These are phyloP conservation scores for Mycetomoellerius zeteki DNA, from an alignment of 1,140 invertebrate genomes.

Conservation along the genomic window DNA sequence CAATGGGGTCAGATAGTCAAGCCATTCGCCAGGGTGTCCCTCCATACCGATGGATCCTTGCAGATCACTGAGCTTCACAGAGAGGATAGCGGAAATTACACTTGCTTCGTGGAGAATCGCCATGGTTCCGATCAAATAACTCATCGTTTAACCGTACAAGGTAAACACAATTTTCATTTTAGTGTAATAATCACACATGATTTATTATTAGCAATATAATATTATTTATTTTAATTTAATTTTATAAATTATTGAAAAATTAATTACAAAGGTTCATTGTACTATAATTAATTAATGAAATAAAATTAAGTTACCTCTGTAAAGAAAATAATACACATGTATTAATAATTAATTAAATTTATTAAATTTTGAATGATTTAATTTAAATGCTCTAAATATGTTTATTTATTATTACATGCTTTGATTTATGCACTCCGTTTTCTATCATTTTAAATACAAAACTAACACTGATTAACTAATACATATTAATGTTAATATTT, in stretches of 20 bases:
- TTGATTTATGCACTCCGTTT: not conserved
- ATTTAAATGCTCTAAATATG: not conserved
- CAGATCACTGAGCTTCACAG: slow-evolving; percentile 92
- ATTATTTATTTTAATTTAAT: not conserved
- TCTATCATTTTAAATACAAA: not conserved
- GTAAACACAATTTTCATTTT: slow-evolving; percentile 80
- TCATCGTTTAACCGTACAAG: slow-evolving; percentile 90
- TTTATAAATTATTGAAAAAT: not conserved
- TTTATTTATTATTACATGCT: not conserved
- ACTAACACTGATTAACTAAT: not conserved
- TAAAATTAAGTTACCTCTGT: not conserved
- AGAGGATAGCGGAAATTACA: slow-evolving; percentile 96
- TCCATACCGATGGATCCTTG: slow-evolving; percentile 90
- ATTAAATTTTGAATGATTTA: not conserved
- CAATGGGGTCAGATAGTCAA: slow-evolving; percentile 91
- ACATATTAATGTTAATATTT: not conserved
- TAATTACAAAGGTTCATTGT: not conserved
- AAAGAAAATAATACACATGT: not conserved
- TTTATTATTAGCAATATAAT: not conserved
- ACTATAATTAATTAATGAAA: not conserved
- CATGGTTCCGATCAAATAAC: slow-evolving; percentile 95
- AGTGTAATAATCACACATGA: not conserved
- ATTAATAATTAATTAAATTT: not conserved
- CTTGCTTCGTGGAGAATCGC: slow-evolving; percentile 94
- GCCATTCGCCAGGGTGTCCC: slow-evolving; percentile 90